Evolutionary conservation across 1,140 invertebrate genomes (phyloP).

Genomic region (Cydia pomonella): DNA sequence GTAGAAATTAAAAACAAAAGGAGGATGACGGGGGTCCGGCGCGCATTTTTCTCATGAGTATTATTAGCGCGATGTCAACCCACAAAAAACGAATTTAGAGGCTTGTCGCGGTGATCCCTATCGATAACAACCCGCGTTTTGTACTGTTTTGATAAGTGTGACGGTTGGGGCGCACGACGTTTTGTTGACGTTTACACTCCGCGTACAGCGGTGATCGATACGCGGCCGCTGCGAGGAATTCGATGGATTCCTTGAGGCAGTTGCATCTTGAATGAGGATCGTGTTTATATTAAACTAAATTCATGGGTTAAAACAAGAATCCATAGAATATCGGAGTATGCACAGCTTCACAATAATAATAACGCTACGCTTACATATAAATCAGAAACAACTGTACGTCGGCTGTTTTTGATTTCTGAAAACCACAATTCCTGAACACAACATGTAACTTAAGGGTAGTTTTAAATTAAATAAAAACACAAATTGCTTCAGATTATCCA

Average conservation of each 20-base stretch:
- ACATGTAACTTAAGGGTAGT: no score
- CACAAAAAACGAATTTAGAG: slow-evolving; percentile 76
- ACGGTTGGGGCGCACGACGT: slow-evolving; percentile 57
- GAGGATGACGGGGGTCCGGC: slow-evolving; percentile 74
- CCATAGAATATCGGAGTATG: not conserved
- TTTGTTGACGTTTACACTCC: slow-evolving; percentile 70
- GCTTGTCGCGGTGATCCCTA: slow-evolving; percentile 72
- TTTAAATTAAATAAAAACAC: no score
- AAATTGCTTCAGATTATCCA: no score
- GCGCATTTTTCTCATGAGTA: slow-evolving; percentile 80
- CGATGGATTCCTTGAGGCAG: slow-evolving; percentile 17
- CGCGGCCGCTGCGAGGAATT: slow-evolving; percentile 34
- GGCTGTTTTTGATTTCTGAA: no score
- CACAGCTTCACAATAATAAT: not conserved
- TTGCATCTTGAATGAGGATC: not conserved
- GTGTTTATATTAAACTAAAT: not conserved
- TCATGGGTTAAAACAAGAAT: not conserved
- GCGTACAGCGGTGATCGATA: slow-evolving; percentile 67
- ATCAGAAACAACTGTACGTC: no score
- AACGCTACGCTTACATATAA: no score
- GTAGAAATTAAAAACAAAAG: slow-evolving; percentile 81
- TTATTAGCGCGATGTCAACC: slow-evolving; percentile 79
- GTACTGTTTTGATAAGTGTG: slow-evolving; percentile 79
- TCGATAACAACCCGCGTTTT: slow-evolving; percentile 76
- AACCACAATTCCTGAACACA: no score